A percentile compares a stretch with the other conserved stretches of the same genome.
Evolutionary conservation across 2,797 vertebrate genomes (phyloP).

Genomic region (Sciurus vulgaris): DNA sequence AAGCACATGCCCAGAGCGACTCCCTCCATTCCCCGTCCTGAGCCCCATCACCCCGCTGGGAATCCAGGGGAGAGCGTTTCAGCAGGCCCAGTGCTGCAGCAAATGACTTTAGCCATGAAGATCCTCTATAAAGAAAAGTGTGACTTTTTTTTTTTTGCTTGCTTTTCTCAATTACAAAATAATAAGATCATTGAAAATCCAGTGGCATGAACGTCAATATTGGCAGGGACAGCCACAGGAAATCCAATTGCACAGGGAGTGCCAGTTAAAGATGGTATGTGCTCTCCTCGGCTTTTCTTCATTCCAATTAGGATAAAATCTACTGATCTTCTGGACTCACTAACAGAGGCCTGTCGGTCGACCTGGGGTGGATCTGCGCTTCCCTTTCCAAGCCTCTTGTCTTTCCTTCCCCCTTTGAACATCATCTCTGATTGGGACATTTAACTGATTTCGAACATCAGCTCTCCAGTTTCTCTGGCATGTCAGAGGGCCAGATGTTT

Average conservation of each 20-base stretch:
- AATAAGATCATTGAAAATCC: slow-evolving; percentile 87
- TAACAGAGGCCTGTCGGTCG: slow-evolving; percentile 87
- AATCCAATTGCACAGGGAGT: slow-evolving; percentile 83
- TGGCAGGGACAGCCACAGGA: slow-evolving; percentile 81
- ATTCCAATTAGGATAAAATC: slow-evolving; percentile 92
- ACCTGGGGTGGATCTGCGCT: slow-evolving; percentile 88
- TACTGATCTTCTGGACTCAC: slow-evolving; percentile 89
- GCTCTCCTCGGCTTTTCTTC: slow-evolving; percentile 87
- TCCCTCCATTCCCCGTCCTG: neutral
- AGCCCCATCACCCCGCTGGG: neutral
- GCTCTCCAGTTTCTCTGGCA: slow-evolving; percentile 88
- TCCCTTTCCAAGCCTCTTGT: slow-evolving; percentile 83
- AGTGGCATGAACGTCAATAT: slow-evolving; percentile 84
- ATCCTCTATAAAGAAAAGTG: slow-evolving; percentile 74
- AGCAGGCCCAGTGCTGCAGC: slow-evolving; percentile 23
- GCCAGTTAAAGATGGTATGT: slow-evolving; percentile 86
- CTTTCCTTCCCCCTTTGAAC: slow-evolving; percentile 76
- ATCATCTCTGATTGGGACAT: slow-evolving; percentile 81
- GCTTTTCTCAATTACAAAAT: slow-evolving; percentile 84
- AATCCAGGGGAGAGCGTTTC: slow-evolving; percentile 73
- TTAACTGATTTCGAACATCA: slow-evolving; percentile 86
- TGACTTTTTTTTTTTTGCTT: slow-evolving; percentile 79
- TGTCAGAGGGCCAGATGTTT: slow-evolving; percentile 92
- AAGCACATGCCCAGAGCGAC: neutral
- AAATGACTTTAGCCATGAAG: slow-evolving; percentile 32